Conservation (phyloP, 2,113 vertebrate genomes). For the Odontophorus gujanensis region DNA sequence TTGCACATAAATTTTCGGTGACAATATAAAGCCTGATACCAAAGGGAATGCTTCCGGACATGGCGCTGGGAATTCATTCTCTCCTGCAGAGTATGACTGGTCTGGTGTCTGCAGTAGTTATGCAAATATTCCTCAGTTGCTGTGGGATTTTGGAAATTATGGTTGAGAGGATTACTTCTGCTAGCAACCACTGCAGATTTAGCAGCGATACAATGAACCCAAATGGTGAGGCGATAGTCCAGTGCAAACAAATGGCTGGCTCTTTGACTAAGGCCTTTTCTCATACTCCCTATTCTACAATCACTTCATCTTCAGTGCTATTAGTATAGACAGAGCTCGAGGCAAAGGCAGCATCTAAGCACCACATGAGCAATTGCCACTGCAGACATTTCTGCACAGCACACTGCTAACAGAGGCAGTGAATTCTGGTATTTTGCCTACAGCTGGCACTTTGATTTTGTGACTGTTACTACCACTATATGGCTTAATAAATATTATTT, state of each 20-base stretch:
- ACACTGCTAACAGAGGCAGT: not conserved
- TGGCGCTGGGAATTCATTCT: constrained; percentile 55
- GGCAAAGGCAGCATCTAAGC: constrained; percentile 8
- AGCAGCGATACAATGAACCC: not conserved
- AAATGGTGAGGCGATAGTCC: not conserved
- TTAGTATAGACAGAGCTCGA: not conserved
- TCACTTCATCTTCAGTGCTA: not conserved
- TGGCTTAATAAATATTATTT: constrained; percentile 18
- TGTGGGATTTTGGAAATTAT: not conserved
- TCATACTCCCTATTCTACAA: not conserved
- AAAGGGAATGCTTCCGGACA: constrained; percentile 25
- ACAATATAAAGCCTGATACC: not conserved
- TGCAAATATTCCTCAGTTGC: constrained; percentile 21
- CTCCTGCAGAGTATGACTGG: constrained; percentile 40
- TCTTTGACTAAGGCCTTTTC: not conserved
- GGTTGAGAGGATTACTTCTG: not conserved
- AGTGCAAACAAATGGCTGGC: not conserved
- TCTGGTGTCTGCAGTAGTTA: constrained; percentile 30
- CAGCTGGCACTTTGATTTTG: constrained; percentile 25
- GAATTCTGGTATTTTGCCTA: not conserved
- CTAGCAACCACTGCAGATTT: not conserved
- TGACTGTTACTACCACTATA: not conserved
- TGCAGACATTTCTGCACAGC: not conserved
- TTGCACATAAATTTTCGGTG: not conserved
- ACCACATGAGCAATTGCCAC: not conserved